Conservation (phyloP, 2,113 vertebrate genomes). For the Synchiropus splendidus region DNA sequence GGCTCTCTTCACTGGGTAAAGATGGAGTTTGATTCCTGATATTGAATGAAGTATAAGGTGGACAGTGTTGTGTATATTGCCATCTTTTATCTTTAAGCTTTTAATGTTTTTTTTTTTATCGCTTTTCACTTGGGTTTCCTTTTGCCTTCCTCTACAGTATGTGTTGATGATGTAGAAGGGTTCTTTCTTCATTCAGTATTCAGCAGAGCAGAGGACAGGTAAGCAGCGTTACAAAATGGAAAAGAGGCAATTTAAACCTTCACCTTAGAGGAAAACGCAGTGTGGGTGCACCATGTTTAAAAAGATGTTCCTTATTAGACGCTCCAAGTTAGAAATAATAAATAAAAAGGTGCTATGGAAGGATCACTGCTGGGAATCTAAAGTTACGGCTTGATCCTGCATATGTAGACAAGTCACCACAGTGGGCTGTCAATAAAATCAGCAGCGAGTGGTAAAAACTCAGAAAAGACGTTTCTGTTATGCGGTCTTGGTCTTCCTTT, state of each 20-base stretch:
- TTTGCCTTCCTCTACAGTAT: no score
- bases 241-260: conserved; percentile 34
- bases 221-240: conserved; percentile 16
- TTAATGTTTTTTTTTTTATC: no score
- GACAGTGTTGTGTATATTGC: no score
- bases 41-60: no score
- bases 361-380: conserved; percentile 27
- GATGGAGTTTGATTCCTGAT: no score
- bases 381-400: conserved; percentile 40
- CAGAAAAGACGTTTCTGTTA: conserved; percentile 10
- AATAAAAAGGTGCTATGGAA: no score
- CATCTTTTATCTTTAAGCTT: no score
- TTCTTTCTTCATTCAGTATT: background rate
- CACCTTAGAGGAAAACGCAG: conserved; percentile 27
- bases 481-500: conserved; percentile 9
- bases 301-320: conserved; percentile 30
- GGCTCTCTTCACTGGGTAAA: no score
- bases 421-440: conserved; percentile 13
- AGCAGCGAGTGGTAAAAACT: conserved; percentile 14
- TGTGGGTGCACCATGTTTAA: conserved; percentile 26
- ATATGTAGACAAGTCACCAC: conserved; percentile 22
- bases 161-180: no score
- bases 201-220: conserved; percentile 11
- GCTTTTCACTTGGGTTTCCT: no score
- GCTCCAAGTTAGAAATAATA: conserved; percentile 16